phyloP scores from a whole-genome alignment of 2,888 invertebrate genomes.

The Hymenopus coronatus region DNA sequence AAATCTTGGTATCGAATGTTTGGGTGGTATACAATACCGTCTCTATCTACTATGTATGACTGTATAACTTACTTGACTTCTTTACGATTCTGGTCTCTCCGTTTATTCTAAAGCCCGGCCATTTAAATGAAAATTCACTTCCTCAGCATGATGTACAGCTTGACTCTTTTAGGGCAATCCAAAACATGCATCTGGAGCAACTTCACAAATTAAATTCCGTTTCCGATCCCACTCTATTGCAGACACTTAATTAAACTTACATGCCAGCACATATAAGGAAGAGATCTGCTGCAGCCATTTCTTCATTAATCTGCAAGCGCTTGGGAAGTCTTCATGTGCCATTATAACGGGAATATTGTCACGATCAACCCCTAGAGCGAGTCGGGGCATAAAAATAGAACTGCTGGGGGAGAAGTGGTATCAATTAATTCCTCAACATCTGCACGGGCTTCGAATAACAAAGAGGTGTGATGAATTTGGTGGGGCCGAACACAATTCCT shows the following conservation, averaged over 20 bases:
- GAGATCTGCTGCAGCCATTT: background rate
- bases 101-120: background rate
- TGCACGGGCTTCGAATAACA: background rate
- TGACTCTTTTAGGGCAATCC: background rate
- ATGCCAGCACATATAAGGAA: background rate
- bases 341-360: background rate
- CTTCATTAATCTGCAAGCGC: background rate
- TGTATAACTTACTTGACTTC: background rate
- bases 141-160: background rate
- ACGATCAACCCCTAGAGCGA: background rate
- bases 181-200: background rate
- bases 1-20: too few relatives aligned
- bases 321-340: background rate
- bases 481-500: background rate
- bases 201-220: background rate
- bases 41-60: too few relatives aligned
- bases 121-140: background rate
- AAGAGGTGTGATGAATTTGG: background rate
- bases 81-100: background rate
- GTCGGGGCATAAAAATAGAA: background rate
- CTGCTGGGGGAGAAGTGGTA: background rate
- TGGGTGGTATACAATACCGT: too few relatives aligned
- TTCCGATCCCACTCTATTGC: background rate
- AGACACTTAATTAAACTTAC: background rate
- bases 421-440: background rate